Conservation (phyloP, 2,888 invertebrate species). For the Cheilosia vernalis region DNA sequence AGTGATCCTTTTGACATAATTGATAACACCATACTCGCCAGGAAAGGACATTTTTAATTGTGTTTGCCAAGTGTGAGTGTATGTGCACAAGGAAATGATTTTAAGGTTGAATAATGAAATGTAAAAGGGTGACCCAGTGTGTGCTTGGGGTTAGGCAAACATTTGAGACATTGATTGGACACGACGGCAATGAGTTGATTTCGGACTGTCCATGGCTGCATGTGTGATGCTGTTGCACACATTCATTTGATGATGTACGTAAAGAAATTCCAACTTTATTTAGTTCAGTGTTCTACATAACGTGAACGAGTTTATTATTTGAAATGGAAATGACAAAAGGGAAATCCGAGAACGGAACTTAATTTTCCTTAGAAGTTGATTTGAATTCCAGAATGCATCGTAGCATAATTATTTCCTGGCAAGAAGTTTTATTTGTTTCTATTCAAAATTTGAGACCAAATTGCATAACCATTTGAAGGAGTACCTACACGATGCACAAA, state of each 20-base stretch:
- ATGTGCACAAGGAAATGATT: constrained; percentile 45
- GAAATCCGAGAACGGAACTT: too few relatives aligned
- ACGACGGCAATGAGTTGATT: constrained; percentile 4
- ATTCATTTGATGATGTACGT: background rate
- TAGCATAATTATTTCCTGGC: too few relatives aligned
- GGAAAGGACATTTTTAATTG: constrained; percentile 66
- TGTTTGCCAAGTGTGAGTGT: constrained; percentile 54
- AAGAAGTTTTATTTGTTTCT: too few relatives aligned
- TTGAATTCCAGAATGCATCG: too few relatives aligned
- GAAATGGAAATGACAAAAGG: too few relatives aligned
- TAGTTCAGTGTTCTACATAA: too few relatives aligned
- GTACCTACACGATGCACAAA: too few relatives aligned
- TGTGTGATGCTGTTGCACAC: background rate
- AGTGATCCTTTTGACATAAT: constrained; percentile 63
- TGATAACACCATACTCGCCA: constrained; percentile 37
- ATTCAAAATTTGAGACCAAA: too few relatives aligned
- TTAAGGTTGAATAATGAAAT: constrained; percentile 46
- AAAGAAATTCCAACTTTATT: too few relatives aligned
- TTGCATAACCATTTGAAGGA: too few relatives aligned
- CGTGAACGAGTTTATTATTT: too few relatives aligned
- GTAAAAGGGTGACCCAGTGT: constrained; percentile 15
- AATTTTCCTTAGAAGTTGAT: too few relatives aligned
- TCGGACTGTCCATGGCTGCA: background rate
- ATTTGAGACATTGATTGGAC: constrained; percentile 57
- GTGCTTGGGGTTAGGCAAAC: constrained; percentile 29